Conservation (phyloP, 2,113 vertebrate species). For the Emydocephalus ijimae region DNA sequence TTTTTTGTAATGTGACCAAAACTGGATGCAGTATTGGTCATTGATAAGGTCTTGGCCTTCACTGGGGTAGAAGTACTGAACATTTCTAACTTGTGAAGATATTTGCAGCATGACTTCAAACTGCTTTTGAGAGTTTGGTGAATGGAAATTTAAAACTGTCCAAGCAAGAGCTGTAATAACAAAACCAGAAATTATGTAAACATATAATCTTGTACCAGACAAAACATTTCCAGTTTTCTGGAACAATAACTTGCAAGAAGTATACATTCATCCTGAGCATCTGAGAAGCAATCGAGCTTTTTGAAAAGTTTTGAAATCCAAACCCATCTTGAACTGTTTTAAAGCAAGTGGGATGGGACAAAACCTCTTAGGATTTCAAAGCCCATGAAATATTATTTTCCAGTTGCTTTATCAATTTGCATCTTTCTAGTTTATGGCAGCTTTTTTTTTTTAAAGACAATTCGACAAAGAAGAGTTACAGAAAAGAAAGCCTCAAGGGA, state of each 20-base stretch:
- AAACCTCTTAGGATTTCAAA: constrained; percentile 35
- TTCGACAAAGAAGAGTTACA: not conserved
- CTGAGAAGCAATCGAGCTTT: not conserved
- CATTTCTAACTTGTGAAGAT: not conserved
- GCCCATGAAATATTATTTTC: not conserved
- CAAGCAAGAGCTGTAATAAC: not conserved
- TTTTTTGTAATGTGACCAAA: not conserved
- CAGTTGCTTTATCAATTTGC: constrained; percentile 29
- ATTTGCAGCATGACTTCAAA: not conserved
- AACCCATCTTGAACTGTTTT: constrained; percentile 15
- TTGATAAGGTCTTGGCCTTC: not conserved
- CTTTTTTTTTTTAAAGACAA: constrained; percentile 1
- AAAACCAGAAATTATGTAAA: not conserved
- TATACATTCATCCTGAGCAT: not conserved
- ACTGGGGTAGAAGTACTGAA: not conserved
- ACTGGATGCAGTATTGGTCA: not conserved
- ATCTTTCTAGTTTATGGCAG: not conserved
- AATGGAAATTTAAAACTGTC: not conserved
- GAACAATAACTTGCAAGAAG: not conserved
- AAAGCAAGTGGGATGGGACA: constrained; percentile 39
- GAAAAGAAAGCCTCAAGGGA: constrained; percentile 34
- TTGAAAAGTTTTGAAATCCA: constrained; percentile 31
- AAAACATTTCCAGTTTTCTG: not conserved
- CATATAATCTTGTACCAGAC: not conserved
- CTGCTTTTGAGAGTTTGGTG: not conserved